Percentiles rank a stretch among this genome's conserved stretches.
phyloP scores from a whole-genome alignment of 2,113 vertebrate species.

The Ellobius talpinus region DNA sequence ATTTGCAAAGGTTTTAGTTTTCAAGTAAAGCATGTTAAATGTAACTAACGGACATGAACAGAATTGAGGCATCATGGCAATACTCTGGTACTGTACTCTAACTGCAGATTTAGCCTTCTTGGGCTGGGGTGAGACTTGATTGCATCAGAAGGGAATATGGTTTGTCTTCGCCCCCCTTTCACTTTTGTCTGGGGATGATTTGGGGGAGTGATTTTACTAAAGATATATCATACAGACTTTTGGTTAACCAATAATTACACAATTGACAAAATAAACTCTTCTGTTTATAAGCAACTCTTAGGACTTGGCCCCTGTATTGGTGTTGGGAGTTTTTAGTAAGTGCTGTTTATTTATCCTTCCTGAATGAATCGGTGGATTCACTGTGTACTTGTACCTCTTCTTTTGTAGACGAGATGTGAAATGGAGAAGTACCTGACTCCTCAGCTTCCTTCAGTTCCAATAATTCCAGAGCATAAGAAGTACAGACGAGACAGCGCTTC shows the following conservation, averaged over 20 bases:
- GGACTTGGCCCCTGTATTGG: neutral
- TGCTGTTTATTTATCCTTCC: neutral
- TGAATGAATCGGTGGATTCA: slow-evolving; percentile 60
- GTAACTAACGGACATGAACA: neutral
- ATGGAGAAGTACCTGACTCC: slow-evolving; percentile 94
- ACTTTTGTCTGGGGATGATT: slow-evolving; percentile 39
- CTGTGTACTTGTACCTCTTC: slow-evolving; percentile 69
- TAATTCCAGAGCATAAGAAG: slow-evolving; percentile 91
- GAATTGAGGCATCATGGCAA: neutral
- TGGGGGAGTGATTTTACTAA: slow-evolving; percentile 30
- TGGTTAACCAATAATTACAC: slow-evolving; percentile 54
- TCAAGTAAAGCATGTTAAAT: neutral
- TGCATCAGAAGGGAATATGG: slow-evolving; percentile 46
- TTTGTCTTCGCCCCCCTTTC: slow-evolving; percentile 35
- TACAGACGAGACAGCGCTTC: slow-evolving; percentile 92
- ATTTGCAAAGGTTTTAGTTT: neutral
- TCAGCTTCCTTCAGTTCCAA: slow-evolving; percentile 87
- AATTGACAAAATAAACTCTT: slow-evolving; percentile 58
- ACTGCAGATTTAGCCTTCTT: neutral
- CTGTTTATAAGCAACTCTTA: slow-evolving; percentile 41
- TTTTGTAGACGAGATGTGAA: slow-evolving; percentile 94
- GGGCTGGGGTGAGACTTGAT: neutral
- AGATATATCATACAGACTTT: neutral
- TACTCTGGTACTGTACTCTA: neutral
- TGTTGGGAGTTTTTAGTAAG: slow-evolving; percentile 10